A percentile compares a stretch with the other conserved stretches of the same genome.
Conservation (phyloP, 2,113 vertebrate species). For the Zosterops japonicus region DNA sequence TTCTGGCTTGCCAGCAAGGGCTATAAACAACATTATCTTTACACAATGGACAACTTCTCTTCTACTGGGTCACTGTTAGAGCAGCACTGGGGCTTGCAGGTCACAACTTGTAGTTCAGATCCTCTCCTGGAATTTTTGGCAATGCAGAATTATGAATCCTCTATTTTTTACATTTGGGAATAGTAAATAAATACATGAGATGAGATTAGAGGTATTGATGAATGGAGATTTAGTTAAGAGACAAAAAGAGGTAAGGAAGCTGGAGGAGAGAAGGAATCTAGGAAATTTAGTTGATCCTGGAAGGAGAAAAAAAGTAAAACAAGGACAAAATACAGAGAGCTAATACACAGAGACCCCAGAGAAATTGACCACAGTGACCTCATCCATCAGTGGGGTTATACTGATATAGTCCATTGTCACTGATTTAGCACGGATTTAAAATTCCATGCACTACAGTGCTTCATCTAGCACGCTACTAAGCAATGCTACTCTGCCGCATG, state of each 20-base stretch:
- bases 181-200: neutral
- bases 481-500: neutral
- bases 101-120: neutral
- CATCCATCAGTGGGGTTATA: neutral
- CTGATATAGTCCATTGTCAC: neutral
- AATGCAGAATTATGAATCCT: neutral
- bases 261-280: neutral
- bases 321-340: neutral
- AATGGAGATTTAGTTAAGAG: neutral
- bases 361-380: neutral
- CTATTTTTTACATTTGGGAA: neutral
- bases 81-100: neutral
- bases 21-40: neutral
- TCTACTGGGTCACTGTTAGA: neutral
- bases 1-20: neutral
- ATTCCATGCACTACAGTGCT: rapidly evolving
- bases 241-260: neutral
- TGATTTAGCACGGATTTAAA: neutral
- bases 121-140: neutral
- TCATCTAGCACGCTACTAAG: neutral
- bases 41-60: neutral
- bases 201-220: neutral
- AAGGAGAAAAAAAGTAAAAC: neutral
- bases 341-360: neutral
- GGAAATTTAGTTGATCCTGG: neutral